phyloP scores from a whole-genome alignment of 2,888 invertebrate genomes.

The Lobophora halterata region DNA sequence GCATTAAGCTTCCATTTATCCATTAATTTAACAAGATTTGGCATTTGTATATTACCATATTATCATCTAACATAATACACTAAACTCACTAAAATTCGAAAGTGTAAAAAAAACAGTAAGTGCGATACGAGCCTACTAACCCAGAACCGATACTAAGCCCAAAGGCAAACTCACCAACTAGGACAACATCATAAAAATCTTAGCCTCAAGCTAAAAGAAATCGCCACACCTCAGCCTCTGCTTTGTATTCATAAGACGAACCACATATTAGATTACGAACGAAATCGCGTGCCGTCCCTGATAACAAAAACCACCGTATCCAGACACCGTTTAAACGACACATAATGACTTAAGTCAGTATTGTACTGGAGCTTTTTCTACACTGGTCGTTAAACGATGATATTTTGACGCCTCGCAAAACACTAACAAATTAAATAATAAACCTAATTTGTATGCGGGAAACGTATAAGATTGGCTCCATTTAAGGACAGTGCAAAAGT shows the following conservation, averaged over 20 bases:
- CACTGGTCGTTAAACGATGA: constrained; percentile 45
- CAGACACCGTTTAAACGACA: constrained; percentile 33
- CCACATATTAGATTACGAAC: constrained; percentile 69
- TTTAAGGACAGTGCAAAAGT: constrained; percentile 42
- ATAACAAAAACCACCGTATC: constrained; percentile 52
- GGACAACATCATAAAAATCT: constrained; percentile 34
- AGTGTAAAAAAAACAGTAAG: constrained; percentile 29
- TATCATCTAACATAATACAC: no score
- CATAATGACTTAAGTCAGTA: constrained; percentile 2
- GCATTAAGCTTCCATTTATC: no score
- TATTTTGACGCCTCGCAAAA: constrained; percentile 68
- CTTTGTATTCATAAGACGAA: constrained; percentile 69
- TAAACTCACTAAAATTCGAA: constrained; percentile 12
- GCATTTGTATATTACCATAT: no score
- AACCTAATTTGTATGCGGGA: constrained; percentile 63
- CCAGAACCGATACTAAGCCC: constrained; percentile 29
- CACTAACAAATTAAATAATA: constrained; percentile 69
- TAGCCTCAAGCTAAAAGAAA: constrained; percentile 51
- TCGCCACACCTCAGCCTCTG: constrained; percentile 59
- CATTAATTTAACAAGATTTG: no score
- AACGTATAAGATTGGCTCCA: constrained; percentile 47
- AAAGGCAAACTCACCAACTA: constrained; percentile 35
- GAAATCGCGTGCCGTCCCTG: constrained; percentile 65
- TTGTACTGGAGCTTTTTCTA: constrained; percentile 28
- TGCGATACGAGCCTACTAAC: constrained; percentile 28